These are phyloP conservation scores for Masnerella sp. DNA, from an alignment of 2,888 invertebrate genomes.

Conservation along the genomic window DNA sequence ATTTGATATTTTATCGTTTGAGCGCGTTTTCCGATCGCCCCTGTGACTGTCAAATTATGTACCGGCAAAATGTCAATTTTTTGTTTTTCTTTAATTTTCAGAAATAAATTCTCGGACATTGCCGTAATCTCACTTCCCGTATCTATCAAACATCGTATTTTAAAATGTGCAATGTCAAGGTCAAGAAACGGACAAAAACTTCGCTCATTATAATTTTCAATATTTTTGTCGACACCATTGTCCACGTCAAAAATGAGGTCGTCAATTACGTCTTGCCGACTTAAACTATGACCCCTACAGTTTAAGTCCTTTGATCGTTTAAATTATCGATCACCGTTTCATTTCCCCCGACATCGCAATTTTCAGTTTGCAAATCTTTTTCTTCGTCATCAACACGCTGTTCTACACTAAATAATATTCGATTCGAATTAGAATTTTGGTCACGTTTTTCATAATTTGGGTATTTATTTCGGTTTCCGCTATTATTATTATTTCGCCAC, in stretches of 20 bases:
- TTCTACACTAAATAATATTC: too few species aligned
- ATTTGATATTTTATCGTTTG: neutral
- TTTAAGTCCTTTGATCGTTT: slow-evolving; percentile 1
- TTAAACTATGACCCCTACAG: slow-evolving; percentile 4
- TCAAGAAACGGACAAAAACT: slow-evolving; percentile 3
- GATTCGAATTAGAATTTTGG: too few species aligned
- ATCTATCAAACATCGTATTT: slow-evolving; percentile 6
- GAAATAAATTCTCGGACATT: neutral
- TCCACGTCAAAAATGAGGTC: slow-evolving; percentile 14
- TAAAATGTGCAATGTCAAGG: neutral
- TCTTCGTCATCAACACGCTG: too few species aligned
- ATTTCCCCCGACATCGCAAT: too few species aligned
- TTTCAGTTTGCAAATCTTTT: neutral
- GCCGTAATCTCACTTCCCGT: slow-evolving; percentile 3
- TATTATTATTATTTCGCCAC: too few species aligned
- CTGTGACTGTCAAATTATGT: neutral
- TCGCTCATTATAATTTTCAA: neutral
- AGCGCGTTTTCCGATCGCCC: neutral
- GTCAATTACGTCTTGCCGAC: slow-evolving; percentile 7
- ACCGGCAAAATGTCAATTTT: neutral
- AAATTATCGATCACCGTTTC: neutral
- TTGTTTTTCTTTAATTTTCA: neutral
- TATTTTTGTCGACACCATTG: neutral
- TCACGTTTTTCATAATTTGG: too few species aligned
- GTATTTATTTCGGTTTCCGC: too few species aligned